Conservation (phyloP, 2,113 vertebrate species). For the Oncorhynchus gorbuscha region DNA sequence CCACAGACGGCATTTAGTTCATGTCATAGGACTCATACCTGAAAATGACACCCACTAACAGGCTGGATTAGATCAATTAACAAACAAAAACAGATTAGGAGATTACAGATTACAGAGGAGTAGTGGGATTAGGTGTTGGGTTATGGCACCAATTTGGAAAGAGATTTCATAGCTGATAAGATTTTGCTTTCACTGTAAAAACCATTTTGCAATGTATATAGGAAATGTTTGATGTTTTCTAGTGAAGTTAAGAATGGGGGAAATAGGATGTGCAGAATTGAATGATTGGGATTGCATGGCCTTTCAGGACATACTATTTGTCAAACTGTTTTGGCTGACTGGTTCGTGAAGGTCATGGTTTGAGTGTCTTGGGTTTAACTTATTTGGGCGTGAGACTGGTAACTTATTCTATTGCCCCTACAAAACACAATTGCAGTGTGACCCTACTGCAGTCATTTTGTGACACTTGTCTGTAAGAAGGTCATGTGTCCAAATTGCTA, state of each 20-base stretch:
- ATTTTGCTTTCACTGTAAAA: conserved; percentile 15
- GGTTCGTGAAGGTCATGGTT: conserved; percentile 8
- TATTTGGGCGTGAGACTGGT: conserved; percentile 34
- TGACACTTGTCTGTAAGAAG: conserved; percentile 17
- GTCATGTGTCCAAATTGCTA: background rate
- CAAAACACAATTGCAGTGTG: conserved; percentile 27
- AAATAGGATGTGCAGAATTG: conserved; percentile 27
- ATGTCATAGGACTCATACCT: background rate
- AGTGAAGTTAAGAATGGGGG: background rate
- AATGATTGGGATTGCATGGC: conserved; percentile 17
- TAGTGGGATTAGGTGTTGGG: conserved; percentile 50
- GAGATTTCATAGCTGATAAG: conserved; percentile 22
- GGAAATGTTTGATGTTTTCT: background rate
- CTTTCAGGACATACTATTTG: conserved; percentile 10
- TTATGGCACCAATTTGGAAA: conserved; percentile 51
- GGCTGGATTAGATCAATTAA: conserved; percentile 43
- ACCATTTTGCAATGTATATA: conserved; percentile 4
- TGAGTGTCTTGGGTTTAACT: conserved; percentile 27
- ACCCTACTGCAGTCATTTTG: conserved; percentile 30
- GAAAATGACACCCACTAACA: background rate
- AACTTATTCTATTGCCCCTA: conserved; percentile 14
- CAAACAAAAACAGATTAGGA: conserved; percentile 48
- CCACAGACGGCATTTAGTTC: background rate
- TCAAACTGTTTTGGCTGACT: background rate
- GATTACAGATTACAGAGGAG: conserved; percentile 44